These are phyloP conservation scores for Pinna nobilis DNA, from an alignment of 1,140 invertebrate species.

Conservation along the genomic window DNA sequence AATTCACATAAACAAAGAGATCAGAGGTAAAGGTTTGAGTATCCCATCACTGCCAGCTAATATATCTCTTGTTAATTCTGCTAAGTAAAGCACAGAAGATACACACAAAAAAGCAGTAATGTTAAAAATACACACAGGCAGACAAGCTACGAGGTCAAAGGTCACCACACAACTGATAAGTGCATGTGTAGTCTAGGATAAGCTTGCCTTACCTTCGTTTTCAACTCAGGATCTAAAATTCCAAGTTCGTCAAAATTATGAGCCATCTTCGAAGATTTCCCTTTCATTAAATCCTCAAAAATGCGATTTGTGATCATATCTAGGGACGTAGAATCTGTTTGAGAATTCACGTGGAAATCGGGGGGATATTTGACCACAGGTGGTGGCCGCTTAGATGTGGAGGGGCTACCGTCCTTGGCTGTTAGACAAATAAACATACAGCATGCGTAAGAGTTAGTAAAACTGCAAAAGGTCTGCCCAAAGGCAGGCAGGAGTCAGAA, in stretches of 20 bases:
- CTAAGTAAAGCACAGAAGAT: no score
- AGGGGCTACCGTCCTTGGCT: constrained; percentile 35
- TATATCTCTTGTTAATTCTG: no score
- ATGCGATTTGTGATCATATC: constrained; percentile 90
- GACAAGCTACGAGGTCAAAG: not conserved
- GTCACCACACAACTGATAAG: constrained; percentile 1
- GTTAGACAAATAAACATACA: constrained; percentile 35
- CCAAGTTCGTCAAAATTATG: constrained; percentile 74
- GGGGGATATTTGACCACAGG: constrained; percentile 46
- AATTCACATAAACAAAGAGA: not conserved
- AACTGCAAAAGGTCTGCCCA: not conserved
- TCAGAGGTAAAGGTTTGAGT: not conserved
- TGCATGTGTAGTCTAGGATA: no score
- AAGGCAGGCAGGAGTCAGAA: not conserved
- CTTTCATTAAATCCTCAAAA: constrained; percentile 88
- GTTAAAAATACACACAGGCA: not conserved
- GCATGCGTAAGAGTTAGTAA: constrained; percentile 18
- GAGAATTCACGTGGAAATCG: constrained; percentile 37
- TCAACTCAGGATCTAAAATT: constrained; percentile 67
- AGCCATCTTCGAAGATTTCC: constrained; percentile 77
- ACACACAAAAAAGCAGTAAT: not conserved
- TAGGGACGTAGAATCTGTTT: constrained; percentile 67
- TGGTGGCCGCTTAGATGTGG: constrained; percentile 43
- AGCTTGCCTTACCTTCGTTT: constrained; percentile 57
- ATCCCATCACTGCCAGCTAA: no score